Base-by-base conservation (phyloP, 2,797 vertebrate genomes). In the Acanthurus lineatus region DNA sequence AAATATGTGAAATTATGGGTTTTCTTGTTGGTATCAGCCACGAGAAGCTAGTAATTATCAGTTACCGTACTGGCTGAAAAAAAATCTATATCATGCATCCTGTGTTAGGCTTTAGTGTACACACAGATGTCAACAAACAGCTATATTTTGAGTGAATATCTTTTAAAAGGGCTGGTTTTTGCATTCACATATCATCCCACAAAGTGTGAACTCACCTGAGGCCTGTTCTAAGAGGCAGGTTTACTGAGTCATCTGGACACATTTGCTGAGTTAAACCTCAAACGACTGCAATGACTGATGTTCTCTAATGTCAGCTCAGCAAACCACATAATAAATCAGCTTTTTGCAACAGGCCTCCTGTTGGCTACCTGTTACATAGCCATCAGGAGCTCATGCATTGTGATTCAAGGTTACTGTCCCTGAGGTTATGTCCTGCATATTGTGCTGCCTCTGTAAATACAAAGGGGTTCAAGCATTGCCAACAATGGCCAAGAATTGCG, bases 221-320 rank as follows among this genome's bases (percentile, higher is more conserved):
- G 32, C 3, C 16, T 28, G 19, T 40, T 66, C 6, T 17, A n/a
- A 68, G 49, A 25, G 52, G 14, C 35, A n/a, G 19, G 6, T 67
- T 49, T 51, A 15, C 20, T 15, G 32, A 28, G 44, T 8, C 12
- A 47, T 57, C 32, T 51, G 11, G 32, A 32, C 8, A 28, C 16
- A 14, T 45, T 57, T 35, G 8, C 35, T 9, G 11, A 56, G 53
- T 73, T 22, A 58, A 83, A 7, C 52, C 32, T 65, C 4, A 69
- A 49, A 70, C 25, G 14, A 28, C 38, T 59, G 25, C 15, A 9
- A 0, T 40, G 57, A 58, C 35, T 48, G 48, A 25, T 58, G 35
- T 15, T 61, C 14, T 35, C 32, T 35, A 35, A 35, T 35, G 32
- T 51, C 1, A 20, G 3, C 28, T 40, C 52, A 25, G 44, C 25